Base-by-base conservation (phyloP, 2,113 vertebrate genomes). In the Oreocharis arfaki region DNA sequence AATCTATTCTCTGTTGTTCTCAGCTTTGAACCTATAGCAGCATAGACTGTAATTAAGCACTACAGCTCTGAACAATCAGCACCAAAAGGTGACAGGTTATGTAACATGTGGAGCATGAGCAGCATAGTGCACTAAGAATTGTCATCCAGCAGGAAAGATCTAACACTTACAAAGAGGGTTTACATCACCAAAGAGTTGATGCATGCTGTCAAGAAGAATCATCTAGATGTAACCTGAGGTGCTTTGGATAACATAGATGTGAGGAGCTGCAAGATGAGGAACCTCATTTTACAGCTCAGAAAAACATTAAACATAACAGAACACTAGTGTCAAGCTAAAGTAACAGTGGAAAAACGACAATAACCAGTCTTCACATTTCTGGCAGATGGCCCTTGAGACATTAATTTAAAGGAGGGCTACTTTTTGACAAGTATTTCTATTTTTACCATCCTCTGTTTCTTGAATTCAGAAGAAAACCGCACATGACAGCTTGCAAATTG, bases 171-270 rank as follows among this genome's bases (percentile, higher is more conserved):
- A 74, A 23, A 32, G 46, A 37, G 50, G 35, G 33, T 44, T 89
- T 75, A 17, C 18, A 13, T 23, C 32, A 83, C 24, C 30, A 21
- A 68, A 68, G 11, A 67, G 21, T 2, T 77, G 22, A 47, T 33
- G 10, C 7, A 35, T 3, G 5, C 6, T 91, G 42, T 20, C n/a
- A 85, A 69, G 19, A 71, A 13, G 28, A 57, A 42, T 64, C 15
- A 21, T 19, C 9, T 37, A 59, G 33, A 17, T 13, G 10, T 28
- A 60, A 71, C 17, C 24, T 33, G 30, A n/a, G 21, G 30, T 32
- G 21, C 32, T 64, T 7, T 6, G 13, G 30, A 32, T 56, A 60
- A 67, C 24, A 32, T 5, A 22, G n/a, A n/a, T 0, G 0, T 39
- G 22, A 92, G 70, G n/a, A 87, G 6, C n/a, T n/a, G n/a, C n/a